phyloP scores from a whole-genome alignment of 2,888 invertebrate species.

The Cantharis nigra region DNA sequence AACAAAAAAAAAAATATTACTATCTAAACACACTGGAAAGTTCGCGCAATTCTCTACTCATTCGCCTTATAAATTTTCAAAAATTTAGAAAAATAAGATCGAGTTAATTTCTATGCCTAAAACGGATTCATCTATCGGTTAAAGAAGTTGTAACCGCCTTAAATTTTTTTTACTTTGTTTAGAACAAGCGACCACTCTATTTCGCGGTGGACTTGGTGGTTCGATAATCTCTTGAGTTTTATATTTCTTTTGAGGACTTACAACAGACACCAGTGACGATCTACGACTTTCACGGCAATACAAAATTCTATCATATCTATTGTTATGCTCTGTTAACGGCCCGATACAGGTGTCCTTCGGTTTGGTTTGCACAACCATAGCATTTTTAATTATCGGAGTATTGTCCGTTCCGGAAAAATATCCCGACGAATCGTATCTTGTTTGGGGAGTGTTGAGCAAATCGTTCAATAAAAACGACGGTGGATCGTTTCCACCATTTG shows the following conservation, averaged over 20 bases:
- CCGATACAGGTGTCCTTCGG: not conserved
- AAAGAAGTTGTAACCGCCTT: constrained; percentile 42
- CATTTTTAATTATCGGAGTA: constrained; percentile 11
- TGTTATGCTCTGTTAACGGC: constrained; percentile 4
- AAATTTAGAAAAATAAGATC: not conserved
- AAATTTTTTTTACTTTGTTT: constrained; percentile 49
- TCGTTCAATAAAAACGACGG: constrained; percentile 27
- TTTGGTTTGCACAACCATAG: not conserved
- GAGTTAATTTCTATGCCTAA: not conserved
- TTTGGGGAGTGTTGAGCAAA: not conserved
- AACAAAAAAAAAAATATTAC: not conserved
- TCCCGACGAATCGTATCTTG: constrained; percentile 21
- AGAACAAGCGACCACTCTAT: constrained; percentile 43
- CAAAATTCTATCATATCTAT: constrained; percentile 1
- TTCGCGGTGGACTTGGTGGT: constrained; percentile 48
- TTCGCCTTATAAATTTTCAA: not conserved
- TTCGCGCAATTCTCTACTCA: not conserved
- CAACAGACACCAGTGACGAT: constrained; percentile 30
- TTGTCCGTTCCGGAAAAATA: constrained; percentile 16
- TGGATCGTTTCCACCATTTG: constrained; percentile 14
- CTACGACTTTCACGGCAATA: constrained; percentile 15
- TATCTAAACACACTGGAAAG: not conserved
- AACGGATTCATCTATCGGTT: not conserved
- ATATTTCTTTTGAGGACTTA: constrained; percentile 25
- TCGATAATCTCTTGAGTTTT: constrained; percentile 30